A percentile compares a stretch with the other conserved stretches of the same genome.
Conservation (phyloP, 1,140 invertebrate species). For the Aplysia californica region DNA sequence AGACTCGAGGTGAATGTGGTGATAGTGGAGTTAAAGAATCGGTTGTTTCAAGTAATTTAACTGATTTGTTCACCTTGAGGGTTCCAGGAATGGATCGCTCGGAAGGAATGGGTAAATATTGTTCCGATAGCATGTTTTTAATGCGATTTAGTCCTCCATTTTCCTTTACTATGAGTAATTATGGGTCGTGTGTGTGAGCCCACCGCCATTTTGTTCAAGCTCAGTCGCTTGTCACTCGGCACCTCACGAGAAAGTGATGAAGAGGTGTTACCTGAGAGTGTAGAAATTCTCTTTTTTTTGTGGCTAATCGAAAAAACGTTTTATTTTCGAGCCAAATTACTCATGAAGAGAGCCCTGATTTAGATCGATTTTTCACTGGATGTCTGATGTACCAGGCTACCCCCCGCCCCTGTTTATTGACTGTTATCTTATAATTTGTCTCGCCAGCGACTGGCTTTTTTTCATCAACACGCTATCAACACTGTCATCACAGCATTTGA, state of each 20-base stretch:
- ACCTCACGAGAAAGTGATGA: neutral
- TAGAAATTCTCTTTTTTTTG: neutral
- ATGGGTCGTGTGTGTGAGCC: neutral
- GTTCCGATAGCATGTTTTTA: neutral
- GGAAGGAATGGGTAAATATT: slow-evolving; percentile 25
- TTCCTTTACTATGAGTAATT: neutral
- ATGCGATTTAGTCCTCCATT: neutral
- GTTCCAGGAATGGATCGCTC: slow-evolving; percentile 20
- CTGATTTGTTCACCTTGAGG: neutral
- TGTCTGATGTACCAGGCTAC: too few relatives aligned
- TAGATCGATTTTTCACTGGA: too few relatives aligned
- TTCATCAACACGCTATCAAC: too few relatives aligned
- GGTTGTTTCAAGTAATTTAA: neutral
- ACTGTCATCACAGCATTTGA: too few relatives aligned
- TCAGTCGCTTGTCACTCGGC: neutral
- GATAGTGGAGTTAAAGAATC: neutral
- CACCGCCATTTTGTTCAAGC: neutral
- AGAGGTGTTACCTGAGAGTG: neutral
- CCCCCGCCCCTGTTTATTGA: too few relatives aligned
- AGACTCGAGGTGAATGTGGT: neutral
- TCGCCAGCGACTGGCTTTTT: too few relatives aligned
- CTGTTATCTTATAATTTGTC: too few relatives aligned
- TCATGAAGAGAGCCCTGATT: too few relatives aligned
- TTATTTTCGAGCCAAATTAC: too few relatives aligned
- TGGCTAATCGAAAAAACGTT: too few relatives aligned